Base-by-base conservation (phyloP, 2,113 vertebrate genomes). In the Ardeotis arabs region DNA sequence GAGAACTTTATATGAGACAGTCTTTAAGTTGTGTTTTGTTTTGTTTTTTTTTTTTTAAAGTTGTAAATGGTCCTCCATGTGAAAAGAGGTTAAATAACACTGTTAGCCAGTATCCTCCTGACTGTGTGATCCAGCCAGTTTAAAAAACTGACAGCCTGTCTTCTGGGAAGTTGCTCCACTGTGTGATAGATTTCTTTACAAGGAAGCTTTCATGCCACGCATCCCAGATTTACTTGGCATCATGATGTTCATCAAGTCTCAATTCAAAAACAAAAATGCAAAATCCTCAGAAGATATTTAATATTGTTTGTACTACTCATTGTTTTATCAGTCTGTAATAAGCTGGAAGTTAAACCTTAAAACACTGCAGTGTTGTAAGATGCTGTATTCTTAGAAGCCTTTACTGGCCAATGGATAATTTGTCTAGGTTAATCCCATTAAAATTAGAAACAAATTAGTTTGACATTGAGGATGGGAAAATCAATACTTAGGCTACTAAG, bases 361-460 rank as follows among this genome's bases (percentile, higher is more conserved):
- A 92, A 64, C 41, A 55, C n/a, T 84, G 60, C 21, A 45, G 4
- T 73, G 23, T 69, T 85, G 39, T 86, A 66, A 84, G 19, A 37
- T 49, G 39, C 28, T 89, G 8, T 58, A 6, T 86, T 77, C 73
- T 84, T 63, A 55, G 67, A 90, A 89, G 28, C 29, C 29, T 58
- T 69, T 59, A 50, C n/a, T 59, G 44, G n/a, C 56, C 63, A 89
- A 39, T 67, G 23, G 72, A 39, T 86, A 84, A 92, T 94, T 89
- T 74, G 56, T 39, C 29, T 87, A 85, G 76, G 55, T 87, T 92
- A 93, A 95, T 92, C 68, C 23, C 56, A 95, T 92, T 89, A 95
- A 95, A 92, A 95, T 95, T 75, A 78, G 72, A 80, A 95, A 92
- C 89, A 93, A 93, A 89, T 94, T 85, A 90, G 33, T 31, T 90